phyloP scores from a whole-genome alignment of 2,888 invertebrate genomes.

The Heteromurus nitidus region DNA sequence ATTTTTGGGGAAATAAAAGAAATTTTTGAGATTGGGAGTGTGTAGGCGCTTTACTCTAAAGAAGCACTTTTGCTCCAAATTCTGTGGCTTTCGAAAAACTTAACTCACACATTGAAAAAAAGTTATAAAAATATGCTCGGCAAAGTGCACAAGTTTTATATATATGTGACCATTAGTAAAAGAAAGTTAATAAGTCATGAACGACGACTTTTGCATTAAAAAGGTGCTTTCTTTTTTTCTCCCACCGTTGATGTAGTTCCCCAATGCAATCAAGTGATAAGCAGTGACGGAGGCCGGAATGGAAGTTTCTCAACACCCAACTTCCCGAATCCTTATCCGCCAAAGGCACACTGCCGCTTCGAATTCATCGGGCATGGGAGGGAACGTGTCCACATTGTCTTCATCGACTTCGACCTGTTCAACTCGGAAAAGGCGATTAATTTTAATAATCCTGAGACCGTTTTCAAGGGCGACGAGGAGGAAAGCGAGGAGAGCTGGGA shows the following conservation, averaged over 20 bases:
- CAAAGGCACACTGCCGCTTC: constrained; percentile 89
- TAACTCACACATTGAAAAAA: too few relatives aligned
- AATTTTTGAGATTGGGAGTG: too few relatives aligned
- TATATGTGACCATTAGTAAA: too few relatives aligned
- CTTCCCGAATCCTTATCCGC: constrained; percentile 88
- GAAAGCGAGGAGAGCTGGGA: constrained; percentile 10
- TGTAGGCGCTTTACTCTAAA: too few relatives aligned
- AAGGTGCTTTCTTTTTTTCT: constrained; percentile 16
- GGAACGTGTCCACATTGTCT: constrained; percentile 89
- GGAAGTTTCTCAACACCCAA: constrained; percentile 90
- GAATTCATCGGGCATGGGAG: constrained; percentile 91
- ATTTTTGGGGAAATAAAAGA: too few relatives aligned
- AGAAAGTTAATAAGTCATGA: constrained; percentile 4
- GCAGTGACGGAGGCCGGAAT: constrained; percentile 78
- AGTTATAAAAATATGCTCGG: too few relatives aligned
- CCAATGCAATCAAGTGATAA: constrained; percentile 68
- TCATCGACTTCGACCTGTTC: constrained; percentile 88
- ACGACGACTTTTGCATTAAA: not conserved
- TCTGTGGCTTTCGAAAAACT: too few relatives aligned
- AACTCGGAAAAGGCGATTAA: constrained; percentile 48
- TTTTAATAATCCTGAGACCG: constrained; percentile 45
- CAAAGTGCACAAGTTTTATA: too few relatives aligned
- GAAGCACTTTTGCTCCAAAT: too few relatives aligned
- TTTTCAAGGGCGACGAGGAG: not conserved
- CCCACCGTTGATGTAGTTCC: constrained; percentile 48